These are phyloP conservation scores for Caenorhabditis becei DNA, from an alignment of 2,888 invertebrate genomes.

Conservation along the genomic window DNA sequence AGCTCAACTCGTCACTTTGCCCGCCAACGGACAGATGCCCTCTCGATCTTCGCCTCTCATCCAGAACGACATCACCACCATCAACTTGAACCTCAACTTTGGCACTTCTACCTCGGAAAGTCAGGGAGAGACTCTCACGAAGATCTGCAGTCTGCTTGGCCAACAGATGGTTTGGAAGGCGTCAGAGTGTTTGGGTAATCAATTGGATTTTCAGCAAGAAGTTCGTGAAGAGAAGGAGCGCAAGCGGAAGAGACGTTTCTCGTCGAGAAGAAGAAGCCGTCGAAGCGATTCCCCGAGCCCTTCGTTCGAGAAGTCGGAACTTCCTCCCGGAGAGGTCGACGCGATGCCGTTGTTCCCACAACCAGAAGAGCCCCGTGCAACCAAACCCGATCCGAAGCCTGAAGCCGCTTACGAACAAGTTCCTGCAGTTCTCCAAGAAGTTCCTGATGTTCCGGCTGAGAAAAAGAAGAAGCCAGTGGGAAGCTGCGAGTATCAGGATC, in stretches of 20 bases:
- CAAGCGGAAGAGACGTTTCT: neutral
- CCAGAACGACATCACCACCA: conserved; percentile 3
- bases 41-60: neutral
- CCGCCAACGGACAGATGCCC: neutral
- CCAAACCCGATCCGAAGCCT: too few species aligned
- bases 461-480: neutral
- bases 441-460: neutral
- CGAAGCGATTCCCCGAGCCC: too few species aligned
- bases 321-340: too few species aligned
- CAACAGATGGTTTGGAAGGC: conserved; percentile 22
- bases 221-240: conserved; percentile 5
- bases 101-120: neutral
- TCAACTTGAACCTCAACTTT: conserved; percentile 25
- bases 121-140: neutral
- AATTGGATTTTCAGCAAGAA: conserved; percentile 18
- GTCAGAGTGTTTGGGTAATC: neutral
- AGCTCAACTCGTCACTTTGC: neutral
- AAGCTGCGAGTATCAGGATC: conserved; percentile 19
- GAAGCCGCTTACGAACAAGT: too few species aligned
- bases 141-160: conserved; percentile 36
- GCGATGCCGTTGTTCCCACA: too few species aligned
- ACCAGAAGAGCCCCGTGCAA: too few species aligned
- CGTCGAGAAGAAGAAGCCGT: neutral
- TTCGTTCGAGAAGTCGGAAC: too few species aligned
- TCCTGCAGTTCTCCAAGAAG: too few species aligned